These are phyloP conservation scores for Cervus canadensis DNA, from an alignment of 2,113 vertebrate species.

Conservation along the genomic window DNA sequence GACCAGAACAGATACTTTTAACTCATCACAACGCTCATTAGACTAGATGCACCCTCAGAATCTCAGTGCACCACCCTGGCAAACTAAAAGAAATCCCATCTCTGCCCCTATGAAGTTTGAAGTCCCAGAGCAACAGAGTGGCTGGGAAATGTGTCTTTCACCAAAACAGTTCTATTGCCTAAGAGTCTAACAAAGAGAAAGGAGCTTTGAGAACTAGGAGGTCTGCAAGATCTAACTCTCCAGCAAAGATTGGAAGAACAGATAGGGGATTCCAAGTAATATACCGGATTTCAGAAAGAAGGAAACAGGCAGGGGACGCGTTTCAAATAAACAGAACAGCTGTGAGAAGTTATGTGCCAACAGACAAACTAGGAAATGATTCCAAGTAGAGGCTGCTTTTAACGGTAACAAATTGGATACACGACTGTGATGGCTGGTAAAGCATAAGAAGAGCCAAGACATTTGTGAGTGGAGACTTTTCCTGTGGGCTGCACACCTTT, in stretches of 20 bases:
- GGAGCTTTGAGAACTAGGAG: neutral
- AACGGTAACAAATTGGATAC: neutral
- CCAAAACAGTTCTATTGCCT: neutral
- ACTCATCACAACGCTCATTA: neutral
- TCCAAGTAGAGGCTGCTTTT: neutral
- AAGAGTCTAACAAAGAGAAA: neutral
- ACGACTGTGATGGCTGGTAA: neutral
- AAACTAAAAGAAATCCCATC: neutral
- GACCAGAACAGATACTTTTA: neutral
- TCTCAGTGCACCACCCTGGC: too few relatives aligned
- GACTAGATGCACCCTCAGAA: neutral
- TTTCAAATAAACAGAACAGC: neutral
- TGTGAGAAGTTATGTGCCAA: neutral
- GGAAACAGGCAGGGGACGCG: neutral
- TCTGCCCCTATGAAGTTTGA: neutral
- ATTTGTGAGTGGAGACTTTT: neutral
- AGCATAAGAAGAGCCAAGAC: neutral
- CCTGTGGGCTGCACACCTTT: neutral
- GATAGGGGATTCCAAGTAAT: neutral
- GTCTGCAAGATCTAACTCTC: neutral
- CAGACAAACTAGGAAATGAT: neutral
- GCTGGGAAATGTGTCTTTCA: neutral
- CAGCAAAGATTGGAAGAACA: neutral
- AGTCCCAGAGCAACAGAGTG: neutral
- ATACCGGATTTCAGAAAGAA: neutral